Evolutionary conservation across 2,113 vertebrate species (phyloP), one percentile per base, ranked within the genome.

Genomic region (Lota lota): DNA sequence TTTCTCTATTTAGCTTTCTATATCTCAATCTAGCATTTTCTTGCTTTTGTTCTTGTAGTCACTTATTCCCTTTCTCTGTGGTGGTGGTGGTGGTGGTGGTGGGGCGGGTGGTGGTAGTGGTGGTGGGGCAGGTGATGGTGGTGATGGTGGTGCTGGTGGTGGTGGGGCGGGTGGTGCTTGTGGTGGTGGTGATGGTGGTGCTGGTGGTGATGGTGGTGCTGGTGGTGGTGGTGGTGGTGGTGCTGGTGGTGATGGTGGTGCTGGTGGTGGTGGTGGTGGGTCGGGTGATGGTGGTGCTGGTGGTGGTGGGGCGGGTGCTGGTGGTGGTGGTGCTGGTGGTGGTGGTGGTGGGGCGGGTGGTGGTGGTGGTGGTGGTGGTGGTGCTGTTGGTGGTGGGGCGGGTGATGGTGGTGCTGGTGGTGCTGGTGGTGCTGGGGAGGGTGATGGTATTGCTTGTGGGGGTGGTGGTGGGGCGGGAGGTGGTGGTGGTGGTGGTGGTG

Each of bases 221-320:
- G n/a, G 6, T 28, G 28, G 6, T 28, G 28, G 28, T 28, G 6
- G 28, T 28, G 28, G 28, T 28, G 28, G 28, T 3, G 28, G 6
- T n/a, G n/a, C n/a, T 5, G 28, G 28, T 28, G 28, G 24, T 2
- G 24, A 4, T 24, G 24, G 2, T 2, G 2, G 54, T 19, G 18
- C 5, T 17, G 1, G 16, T 18, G 20, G 21, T 28, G 40, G 59
- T 80, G 61, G 28, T 70, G 73, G 79, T 58, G 58, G 40, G 73
- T 79, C 67, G 82, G 86, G 4, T 28, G 3, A 5, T 5, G 28
- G 56, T 71, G 53, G 10, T n/a, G n/a, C n/a, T 8, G 50, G 4
- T 53, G 17, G 50, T 12, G 50, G 50, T 53, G 50, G 50, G 5
- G 17, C n/a, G n/a, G n/a, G n/a, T n/a, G n/a, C n/a, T n/a, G n/a